Conservation (phyloP, 2,797 vertebrate genomes). For the Microhierax caerulescens region DNA sequence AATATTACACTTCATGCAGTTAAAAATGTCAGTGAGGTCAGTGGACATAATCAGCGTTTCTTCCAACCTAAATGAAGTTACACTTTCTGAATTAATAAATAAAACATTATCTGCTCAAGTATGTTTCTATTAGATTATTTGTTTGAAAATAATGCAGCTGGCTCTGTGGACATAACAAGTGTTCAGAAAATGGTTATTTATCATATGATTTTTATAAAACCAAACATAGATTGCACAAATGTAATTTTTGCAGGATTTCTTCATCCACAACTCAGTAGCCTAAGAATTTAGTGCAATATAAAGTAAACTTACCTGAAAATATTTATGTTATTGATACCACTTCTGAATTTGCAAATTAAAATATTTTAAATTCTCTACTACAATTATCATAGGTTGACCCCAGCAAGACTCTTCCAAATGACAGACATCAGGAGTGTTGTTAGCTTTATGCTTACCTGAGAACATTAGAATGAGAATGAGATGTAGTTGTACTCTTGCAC, state of each 20-base stretch:
- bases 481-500: fast-evolving
- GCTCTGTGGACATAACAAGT: not conserved
- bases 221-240: not conserved
- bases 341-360: not conserved
- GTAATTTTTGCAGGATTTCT: not conserved
- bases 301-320: not conserved
- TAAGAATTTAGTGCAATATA: not conserved
- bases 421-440: not conserved
- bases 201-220: not conserved
- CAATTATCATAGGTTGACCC: not conserved
- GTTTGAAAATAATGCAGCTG: not conserved
- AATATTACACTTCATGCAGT: not conserved
- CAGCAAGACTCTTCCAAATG: not conserved
- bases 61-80: not conserved
- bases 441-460: not conserved
- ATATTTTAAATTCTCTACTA: not conserved
- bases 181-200: not conserved
- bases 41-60: not conserved
- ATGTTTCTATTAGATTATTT: not conserved
- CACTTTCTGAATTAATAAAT: not conserved
- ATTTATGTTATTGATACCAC: not conserved
- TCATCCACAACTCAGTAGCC: not conserved
- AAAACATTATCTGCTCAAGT: not conserved
- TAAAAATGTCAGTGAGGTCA: not conserved
- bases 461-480: fast-evolving